Conservation (phyloP, 2,797 vertebrate species). For the Cyclopterus lumpus region DNA sequence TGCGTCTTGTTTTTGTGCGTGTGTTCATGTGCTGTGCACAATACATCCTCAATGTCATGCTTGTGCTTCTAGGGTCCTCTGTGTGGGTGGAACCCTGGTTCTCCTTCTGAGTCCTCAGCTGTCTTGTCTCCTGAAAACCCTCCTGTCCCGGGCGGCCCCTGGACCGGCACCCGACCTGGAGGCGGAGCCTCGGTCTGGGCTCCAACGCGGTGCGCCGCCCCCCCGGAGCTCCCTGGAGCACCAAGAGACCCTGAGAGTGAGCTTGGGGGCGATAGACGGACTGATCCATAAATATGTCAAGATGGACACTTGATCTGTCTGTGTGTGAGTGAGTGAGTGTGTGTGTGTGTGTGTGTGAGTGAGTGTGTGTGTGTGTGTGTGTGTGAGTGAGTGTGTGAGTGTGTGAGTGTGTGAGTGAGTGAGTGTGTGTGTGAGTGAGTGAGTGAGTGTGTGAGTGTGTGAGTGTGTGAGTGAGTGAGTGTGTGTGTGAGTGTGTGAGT, state of each 20-base stretch:
- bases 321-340: too few relatives aligned
- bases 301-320: slow-evolving; percentile 25
- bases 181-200: slow-evolving; percentile 23
- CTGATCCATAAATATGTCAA: slow-evolving; percentile 91
- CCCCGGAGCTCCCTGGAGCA: slow-evolving; percentile 76
- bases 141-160: slow-evolving; percentile 45
- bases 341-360: too few relatives aligned
- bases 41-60: too few relatives aligned
- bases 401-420: too few relatives aligned
- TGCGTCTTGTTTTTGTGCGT: slow-evolving; percentile 8
- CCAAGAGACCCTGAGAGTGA: slow-evolving; percentile 81
- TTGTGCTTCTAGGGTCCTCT: slow-evolving; percentile 85
- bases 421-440: too few relatives aligned
- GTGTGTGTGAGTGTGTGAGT: too few relatives aligned
- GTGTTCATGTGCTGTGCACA: not conserved
- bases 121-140: slow-evolving; percentile 69
- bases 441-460: too few relatives aligned
- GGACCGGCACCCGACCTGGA: slow-evolving; percentile 22
- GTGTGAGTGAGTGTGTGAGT: too few relatives aligned
- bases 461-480: too few relatives aligned
- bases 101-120: slow-evolving; percentile 90
- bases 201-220: not conserved
- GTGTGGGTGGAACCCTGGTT: slow-evolving; percentile 85
- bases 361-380: too few relatives aligned
- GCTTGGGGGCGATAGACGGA: slow-evolving; percentile 90